These are phyloP conservation scores for Zoanthus solanderi DNA, from an alignment of 92 coral and sea anemone species.

Conservation along the genomic window DNA sequence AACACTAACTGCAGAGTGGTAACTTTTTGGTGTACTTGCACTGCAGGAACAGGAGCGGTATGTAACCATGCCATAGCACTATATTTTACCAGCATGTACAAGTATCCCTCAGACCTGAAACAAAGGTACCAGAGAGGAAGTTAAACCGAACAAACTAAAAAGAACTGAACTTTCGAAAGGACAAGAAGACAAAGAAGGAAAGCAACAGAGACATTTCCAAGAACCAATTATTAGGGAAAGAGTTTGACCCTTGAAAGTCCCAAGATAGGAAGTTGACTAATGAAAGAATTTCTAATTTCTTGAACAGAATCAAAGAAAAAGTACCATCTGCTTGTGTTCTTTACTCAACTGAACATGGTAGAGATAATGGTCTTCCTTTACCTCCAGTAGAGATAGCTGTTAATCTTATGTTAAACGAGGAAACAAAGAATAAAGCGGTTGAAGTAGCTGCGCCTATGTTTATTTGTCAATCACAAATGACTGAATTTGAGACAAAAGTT, in stretches of 20 bases:
- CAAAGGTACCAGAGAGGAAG: slow-evolving; percentile 33
- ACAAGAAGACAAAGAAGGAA: slow-evolving; percentile 14
- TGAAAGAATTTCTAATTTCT: slow-evolving; percentile 47
- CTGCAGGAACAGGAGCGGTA: too few species aligned
- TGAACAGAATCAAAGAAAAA: slow-evolving; percentile 29
- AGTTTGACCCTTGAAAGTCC: slow-evolving; percentile 42
- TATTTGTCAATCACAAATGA: slow-evolving; percentile 2
- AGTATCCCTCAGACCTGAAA: slow-evolving; percentile 47
- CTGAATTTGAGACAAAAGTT: slow-evolving; percentile 16
- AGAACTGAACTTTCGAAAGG: not conserved
- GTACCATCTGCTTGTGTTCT: slow-evolving; percentile 63
- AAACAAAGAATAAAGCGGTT: not conserved
- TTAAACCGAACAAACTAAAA: not conserved
- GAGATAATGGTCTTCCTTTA: slow-evolving; percentile 40
- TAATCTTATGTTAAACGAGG: not conserved
- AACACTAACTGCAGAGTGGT: too few species aligned
- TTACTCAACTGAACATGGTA: slow-evolving; percentile 34
- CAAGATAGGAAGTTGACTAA: slow-evolving; percentile 23
- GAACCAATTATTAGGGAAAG: not conserved
- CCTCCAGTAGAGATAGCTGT: slow-evolving; percentile 48
- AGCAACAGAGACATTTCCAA: slow-evolving; percentile 10
- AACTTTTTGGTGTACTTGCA: too few species aligned
- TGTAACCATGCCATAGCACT: not conserved
- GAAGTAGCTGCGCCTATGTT: not conserved
- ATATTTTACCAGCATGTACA: slow-evolving; percentile 30